Evolutionary conservation across 2,113 vertebrate species (phyloP).

Genomic region (Cryptotis parvus): DNA sequence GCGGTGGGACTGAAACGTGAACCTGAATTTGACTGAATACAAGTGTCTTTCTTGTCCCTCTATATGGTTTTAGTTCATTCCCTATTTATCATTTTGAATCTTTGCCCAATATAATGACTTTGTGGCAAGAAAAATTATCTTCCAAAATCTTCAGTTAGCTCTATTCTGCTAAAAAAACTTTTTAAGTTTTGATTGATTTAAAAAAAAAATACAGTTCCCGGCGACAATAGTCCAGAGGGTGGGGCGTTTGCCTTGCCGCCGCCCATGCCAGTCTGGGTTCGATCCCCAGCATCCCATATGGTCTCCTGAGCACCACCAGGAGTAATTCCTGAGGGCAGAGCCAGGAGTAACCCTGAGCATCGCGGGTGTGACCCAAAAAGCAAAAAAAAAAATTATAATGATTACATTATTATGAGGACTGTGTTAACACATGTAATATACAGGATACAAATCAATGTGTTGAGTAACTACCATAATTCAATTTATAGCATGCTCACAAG

Average conservation of each 20-base stretch:
- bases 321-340: too few species aligned
- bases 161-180: neutral
- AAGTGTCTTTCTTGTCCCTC: too few species aligned
- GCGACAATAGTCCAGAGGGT: too few species aligned
- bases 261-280: too few species aligned
- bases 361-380: too few species aligned
- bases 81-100: neutral
- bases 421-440: neutral
- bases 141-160: neutral
- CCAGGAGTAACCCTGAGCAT: too few species aligned
- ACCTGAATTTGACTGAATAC: too few species aligned
- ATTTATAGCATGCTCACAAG: neutral
- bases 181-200: slow-evolving; percentile 2
- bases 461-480: neutral
- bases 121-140: neutral
- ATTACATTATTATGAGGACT: neutral
- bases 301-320: too few species aligned
- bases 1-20: neutral
- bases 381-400: too few species aligned
- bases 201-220: too few species aligned
- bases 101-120: neutral
- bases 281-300: too few species aligned
- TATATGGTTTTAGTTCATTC: slow-evolving; percentile 22
- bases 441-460: neutral
- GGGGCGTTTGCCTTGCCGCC: too few species aligned